Percentiles rank a stretch among this genome's conserved stretches.
These are phyloP conservation scores for Oceanodroma tethys DNA, from an alignment of 2,113 vertebrate species.

Conservation along the genomic window DNA sequence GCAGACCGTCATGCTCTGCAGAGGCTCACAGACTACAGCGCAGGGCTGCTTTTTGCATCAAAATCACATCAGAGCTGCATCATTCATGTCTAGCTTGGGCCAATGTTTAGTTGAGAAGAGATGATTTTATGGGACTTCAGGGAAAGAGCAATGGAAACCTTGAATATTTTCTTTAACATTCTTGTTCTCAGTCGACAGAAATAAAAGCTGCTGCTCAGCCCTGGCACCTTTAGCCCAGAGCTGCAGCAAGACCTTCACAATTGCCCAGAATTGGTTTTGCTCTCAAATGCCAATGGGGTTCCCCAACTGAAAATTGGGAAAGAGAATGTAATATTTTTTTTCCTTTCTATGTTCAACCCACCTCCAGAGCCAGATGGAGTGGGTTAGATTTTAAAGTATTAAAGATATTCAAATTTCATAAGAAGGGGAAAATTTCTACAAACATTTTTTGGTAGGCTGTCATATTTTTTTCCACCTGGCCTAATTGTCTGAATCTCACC, in stretches of 20 bases:
- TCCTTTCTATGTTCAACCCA: neutral
- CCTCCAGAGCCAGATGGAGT: neutral
- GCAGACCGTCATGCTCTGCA: neutral
- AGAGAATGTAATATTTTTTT: neutral
- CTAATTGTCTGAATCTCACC: slow-evolving; percentile 14
- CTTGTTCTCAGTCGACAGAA: neutral
- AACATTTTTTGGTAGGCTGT: neutral
- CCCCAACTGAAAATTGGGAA: neutral
- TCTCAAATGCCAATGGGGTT: neutral
- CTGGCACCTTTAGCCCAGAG: neutral
- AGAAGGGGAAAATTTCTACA: neutral
- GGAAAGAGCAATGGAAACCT: neutral
- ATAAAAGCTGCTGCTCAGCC: neutral
- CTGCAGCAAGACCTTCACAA: neutral
- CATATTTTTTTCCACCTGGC: slow-evolving; percentile 2
- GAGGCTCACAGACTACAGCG: neutral
- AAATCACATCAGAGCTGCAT: neutral
- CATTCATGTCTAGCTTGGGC: neutral
- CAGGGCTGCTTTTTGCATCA: neutral
- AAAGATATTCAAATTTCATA: neutral
- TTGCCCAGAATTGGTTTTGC: neutral
- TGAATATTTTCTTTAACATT: neutral
- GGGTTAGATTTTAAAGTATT: neutral
- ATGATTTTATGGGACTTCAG: neutral
- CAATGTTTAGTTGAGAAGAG: neutral